Percentiles rank a stretch among this genome's conserved stretches.
Conservation (phyloP, 2,113 vertebrate genomes). For the Trematomus loennbergii region DNA sequence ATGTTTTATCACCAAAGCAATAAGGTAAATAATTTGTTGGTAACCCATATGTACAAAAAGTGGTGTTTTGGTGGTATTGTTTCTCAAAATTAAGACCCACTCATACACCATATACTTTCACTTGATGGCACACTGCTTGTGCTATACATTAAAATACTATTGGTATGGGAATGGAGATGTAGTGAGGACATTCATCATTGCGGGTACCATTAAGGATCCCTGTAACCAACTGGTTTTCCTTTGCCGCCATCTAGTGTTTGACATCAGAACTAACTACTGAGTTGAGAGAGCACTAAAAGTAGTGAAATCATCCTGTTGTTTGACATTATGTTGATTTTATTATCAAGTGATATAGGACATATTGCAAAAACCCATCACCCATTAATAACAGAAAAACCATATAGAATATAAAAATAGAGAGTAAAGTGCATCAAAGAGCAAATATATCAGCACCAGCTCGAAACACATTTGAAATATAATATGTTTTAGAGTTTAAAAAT, state of each 20-base stretch:
- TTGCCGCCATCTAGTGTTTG: slow-evolving; percentile 64
- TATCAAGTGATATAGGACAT: background rate
- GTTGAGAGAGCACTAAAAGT: background rate
- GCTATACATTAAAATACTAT: background rate
- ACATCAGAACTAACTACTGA: background rate
- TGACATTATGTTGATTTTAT: slow-evolving; percentile 5
- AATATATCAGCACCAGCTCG: background rate
- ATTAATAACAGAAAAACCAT: background rate
- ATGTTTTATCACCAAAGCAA: background rate
- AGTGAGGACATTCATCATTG: background rate
- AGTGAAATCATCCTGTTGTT: background rate
- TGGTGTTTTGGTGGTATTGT: background rate
- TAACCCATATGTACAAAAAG: background rate
- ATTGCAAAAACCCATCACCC: background rate
- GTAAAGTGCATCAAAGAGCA: slow-evolving; percentile 10
- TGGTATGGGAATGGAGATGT: background rate
- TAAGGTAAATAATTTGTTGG: background rate
- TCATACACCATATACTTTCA: background rate
- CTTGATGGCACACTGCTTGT: background rate
- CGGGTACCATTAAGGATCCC: background rate
- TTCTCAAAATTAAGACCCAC: background rate
- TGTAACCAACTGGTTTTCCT: slow-evolving; percentile 17
- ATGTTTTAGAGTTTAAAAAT: background rate
- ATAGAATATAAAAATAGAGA: background rate
- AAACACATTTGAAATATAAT: background rate